Evolutionary conservation across 37 sponge, comb jelly and placozoan genomes (phyloP).

Genomic region (Chondrosia reniformis): DNA sequence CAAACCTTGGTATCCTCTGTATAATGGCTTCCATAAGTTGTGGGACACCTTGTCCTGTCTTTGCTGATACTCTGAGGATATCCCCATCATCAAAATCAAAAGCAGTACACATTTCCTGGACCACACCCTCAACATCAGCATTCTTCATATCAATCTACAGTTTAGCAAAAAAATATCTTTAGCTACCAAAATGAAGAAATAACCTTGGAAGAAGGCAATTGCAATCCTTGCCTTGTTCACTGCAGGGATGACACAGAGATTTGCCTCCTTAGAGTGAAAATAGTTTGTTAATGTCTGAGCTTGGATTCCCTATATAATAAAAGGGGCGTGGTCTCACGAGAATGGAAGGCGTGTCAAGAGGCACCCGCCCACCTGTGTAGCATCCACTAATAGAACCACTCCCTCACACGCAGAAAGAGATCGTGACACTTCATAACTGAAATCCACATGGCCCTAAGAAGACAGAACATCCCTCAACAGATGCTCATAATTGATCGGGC

Average conservation of each 20-base stretch:
- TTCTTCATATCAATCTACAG: conserved; percentile 61
- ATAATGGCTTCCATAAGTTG: conserved; percentile 59
- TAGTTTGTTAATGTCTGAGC: conserved; percentile 96
- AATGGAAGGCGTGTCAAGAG: not conserved
- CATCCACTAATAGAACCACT: conserved; percentile 90
- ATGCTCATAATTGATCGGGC: not conserved
- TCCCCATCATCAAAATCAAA: conserved; percentile 49
- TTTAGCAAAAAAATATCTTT: not conserved
- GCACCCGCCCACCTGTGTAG: conserved; percentile 60
- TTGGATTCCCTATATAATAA: conserved; percentile 73
- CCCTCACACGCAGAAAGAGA: conserved; percentile 93
- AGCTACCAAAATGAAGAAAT: not conserved
- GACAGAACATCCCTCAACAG: not conserved
- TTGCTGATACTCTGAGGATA: conserved; percentile 71
- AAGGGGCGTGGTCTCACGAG: not conserved
- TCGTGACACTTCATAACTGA: conserved; percentile 91
- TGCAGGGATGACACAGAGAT: conserved; percentile 76
- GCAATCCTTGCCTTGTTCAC: conserved; percentile 89
- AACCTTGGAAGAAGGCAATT: not conserved
- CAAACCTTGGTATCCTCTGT: conserved; percentile 59
- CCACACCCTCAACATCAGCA: conserved; percentile 59
- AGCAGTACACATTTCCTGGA: conserved; percentile 49
- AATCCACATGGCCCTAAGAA: conserved; percentile 92
- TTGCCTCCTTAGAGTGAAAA: conserved; percentile 66
- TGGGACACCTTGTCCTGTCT: conserved; percentile 70